These are phyloP conservation scores for Campylomormyrus numenius DNA, from an alignment of 2,113 vertebrate species.

Conservation along the genomic window DNA sequence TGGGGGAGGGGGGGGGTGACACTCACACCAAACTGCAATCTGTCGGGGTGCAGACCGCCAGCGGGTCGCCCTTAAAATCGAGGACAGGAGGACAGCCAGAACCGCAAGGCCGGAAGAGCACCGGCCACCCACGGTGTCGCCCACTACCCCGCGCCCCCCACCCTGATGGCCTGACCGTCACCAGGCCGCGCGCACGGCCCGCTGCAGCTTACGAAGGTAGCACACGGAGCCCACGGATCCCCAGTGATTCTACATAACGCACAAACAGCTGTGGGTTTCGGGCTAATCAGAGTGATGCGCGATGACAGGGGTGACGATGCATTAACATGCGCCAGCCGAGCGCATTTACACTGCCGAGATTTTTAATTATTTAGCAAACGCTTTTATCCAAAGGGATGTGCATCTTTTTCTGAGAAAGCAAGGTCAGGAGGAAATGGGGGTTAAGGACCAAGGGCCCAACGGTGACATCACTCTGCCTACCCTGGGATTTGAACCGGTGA, in stretches of 20 bases:
- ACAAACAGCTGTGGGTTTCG: background rate
- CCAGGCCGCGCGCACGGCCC: background rate
- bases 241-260: background rate
- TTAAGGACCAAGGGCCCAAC: background rate
- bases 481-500: background rate
- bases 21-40: background rate
- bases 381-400: background rate
- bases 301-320: background rate
- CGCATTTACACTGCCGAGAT: background rate
- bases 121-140: background rate
- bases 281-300: background rate
- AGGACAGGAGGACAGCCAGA: background rate
- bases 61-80: background rate
- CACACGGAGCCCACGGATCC: background rate
- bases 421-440: background rate
- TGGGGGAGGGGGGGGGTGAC: background rate
- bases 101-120: background rate
- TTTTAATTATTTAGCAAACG: background rate
- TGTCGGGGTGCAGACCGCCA: background rate
- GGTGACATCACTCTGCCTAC: background rate
- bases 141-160: background rate
- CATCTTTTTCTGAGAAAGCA: background rate
- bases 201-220: background rate
- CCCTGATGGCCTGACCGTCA: background rate
- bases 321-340: background rate